Conservation (phyloP, 2,888 invertebrate genomes). For the Aleiodes leptofemur region DNA sequence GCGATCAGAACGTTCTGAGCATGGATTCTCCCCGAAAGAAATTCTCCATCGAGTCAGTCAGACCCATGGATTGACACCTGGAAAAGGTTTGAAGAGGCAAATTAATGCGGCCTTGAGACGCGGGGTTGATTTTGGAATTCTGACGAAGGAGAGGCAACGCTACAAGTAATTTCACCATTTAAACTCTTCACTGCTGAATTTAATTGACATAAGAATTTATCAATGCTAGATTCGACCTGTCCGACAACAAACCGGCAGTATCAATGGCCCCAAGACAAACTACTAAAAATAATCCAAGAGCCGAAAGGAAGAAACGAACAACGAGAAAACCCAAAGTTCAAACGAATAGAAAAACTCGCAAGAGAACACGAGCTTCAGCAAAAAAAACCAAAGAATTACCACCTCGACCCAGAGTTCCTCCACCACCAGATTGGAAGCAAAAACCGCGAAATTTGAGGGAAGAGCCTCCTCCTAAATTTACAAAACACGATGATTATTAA, state of each 20-base stretch:
- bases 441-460: conserved; percentile 60
- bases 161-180: conserved; percentile 58
- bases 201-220: neutral
- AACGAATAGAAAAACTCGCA: conserved; percentile 35
- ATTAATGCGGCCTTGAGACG: conserved; percentile 64
- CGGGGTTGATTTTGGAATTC: conserved; percentile 67
- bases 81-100: conserved; percentile 60
- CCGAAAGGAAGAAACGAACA: conserved; percentile 33
- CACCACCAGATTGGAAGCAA: conserved; percentile 60
- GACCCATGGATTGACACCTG: conserved; percentile 57
- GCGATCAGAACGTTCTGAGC: conserved; percentile 55
- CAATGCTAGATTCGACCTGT: conserved; percentile 56
- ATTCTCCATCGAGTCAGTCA: conserved; percentile 61
- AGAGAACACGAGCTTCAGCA: conserved; percentile 39
- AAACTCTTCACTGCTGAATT: neutral
- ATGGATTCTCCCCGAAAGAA: conserved; percentile 62
- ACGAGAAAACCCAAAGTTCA: conserved; percentile 39
- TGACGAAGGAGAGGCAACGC: conserved; percentile 62
- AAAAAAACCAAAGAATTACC: conserved; percentile 43
- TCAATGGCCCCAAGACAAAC: conserved; percentile 17
- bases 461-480: conserved; percentile 63
- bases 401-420: conserved; percentile 60
- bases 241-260: conserved; percentile 28
- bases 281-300: conserved; percentile 28
- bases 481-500: conserved; percentile 52